phyloP scores from a whole-genome alignment of 2,888 invertebrate genomes.

The Plebejus anna region DNA sequence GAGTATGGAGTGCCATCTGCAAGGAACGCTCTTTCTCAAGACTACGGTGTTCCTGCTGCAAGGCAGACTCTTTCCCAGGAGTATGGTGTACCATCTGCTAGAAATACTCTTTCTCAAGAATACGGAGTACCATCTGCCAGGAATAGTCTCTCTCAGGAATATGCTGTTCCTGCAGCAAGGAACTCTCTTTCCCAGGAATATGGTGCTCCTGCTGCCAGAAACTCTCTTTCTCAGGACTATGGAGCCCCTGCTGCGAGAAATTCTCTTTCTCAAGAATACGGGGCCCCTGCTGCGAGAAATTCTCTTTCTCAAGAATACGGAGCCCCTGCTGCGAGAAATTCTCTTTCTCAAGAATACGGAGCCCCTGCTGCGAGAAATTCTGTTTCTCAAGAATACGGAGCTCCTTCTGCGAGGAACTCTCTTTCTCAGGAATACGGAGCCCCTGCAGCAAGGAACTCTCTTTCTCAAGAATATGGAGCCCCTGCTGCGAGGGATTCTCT shows the following conservation, averaged over 20 bases:
- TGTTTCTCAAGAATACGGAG: background rate
- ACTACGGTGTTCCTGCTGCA: conserved; percentile 39
- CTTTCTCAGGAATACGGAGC: background rate
- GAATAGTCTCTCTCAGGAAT: background rate
- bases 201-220: conserved; percentile 40
- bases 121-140: conserved; percentile 45
- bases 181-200: conserved; percentile 40
- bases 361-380: background rate
- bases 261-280: conserved; percentile 43
- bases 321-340: conserved; percentile 45
- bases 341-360: conserved; percentile 51
- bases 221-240: conserved; percentile 46
- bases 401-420: background rate
- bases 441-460: background rate
- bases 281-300: conserved; percentile 48
- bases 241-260: background rate
- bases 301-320: conserved; percentile 51
- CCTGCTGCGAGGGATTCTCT: background rate
- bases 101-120: background rate
- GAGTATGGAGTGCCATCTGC: conserved; percentile 47
- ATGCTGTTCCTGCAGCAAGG: conserved; percentile 40
- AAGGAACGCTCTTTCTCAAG: conserved; percentile 30
- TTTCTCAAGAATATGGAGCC: background rate
- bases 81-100: conserved; percentile 45
- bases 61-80: conserved; percentile 40